Percentiles rank a stretch among this genome's conserved stretches.
Conservation (phyloP, 2,888 invertebrate species). For the Chydorus sphaericus region DNA sequence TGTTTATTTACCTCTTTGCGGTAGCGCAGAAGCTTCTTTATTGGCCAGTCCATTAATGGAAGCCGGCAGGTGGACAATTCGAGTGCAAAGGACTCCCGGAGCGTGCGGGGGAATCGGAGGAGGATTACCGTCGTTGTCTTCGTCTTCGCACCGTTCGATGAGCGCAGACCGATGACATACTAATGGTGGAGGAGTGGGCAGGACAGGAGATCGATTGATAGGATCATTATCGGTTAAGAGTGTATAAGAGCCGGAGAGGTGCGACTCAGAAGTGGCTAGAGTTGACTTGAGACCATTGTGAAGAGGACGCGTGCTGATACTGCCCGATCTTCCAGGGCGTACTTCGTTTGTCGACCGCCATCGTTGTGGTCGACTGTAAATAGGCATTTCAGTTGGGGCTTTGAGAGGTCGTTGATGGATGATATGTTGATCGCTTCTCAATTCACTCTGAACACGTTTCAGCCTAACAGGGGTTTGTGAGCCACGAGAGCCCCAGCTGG, state of each 20-base stretch:
- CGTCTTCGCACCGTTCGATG: neutral
- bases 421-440: neutral
- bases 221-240: neutral
- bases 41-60: too few species aligned
- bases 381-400: neutral
- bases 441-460: neutral
- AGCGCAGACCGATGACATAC: neutral
- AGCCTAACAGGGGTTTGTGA: neutral
- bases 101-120: slow-evolving; percentile 16
- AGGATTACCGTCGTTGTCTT: too few species aligned
- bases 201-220: neutral
- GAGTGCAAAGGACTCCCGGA: slow-evolving; percentile 11
- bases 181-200: neutral
- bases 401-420: neutral
- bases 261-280: neutral
- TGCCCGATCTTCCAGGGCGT: neutral
- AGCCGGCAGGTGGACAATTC: too few species aligned
- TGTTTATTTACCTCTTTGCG: too few species aligned
- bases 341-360: slow-evolving; percentile 3
- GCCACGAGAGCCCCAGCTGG: neutral
- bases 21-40: too few species aligned
- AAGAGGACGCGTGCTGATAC: neutral
- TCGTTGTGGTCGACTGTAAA: neutral
- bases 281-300: slow-evolving; percentile 1
- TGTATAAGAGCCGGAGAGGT: neutral